Percentiles rank a stretch among this genome's conserved stretches.
phyloP scores from a whole-genome alignment of 2,888 invertebrate genomes.

The Lagria hirta region DNA sequence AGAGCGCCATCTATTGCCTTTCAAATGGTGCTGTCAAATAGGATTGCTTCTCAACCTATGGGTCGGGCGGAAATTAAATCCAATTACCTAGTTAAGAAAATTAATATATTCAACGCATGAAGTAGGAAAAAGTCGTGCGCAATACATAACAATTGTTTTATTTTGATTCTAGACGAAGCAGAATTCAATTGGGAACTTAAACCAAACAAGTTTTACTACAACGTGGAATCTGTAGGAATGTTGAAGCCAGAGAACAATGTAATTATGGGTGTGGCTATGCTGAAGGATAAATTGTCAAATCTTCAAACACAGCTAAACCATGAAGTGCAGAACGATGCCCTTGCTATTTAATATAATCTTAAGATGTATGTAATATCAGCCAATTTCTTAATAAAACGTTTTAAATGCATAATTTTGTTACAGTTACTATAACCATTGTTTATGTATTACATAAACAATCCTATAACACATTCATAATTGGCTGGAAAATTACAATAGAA shows the following conservation, averaged over 20 bases:
- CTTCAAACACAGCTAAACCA: slow-evolving; percentile 90
- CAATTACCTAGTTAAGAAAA: too few relatives aligned
- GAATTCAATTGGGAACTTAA: slow-evolving; percentile 92
- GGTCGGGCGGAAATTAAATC: too few relatives aligned
- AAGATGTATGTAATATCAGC: too few relatives aligned
- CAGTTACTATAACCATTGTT: slow-evolving; percentile 5
- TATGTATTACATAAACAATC: too few relatives aligned
- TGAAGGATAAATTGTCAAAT: slow-evolving; percentile 95
- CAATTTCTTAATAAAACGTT: not conserved
- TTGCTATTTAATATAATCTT: slow-evolving; percentile 66
- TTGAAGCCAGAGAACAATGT: slow-evolving; percentile 96
- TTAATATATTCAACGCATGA: too few relatives aligned
- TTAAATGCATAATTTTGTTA: slow-evolving; percentile 5
- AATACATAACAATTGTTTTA: too few relatives aligned
- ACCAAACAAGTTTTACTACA: slow-evolving; percentile 95
- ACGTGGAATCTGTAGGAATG: slow-evolving; percentile 94
- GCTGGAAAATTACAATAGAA: too few relatives aligned
- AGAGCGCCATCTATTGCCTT: too few relatives aligned
- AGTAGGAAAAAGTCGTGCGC: too few relatives aligned
- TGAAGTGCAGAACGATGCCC: slow-evolving; percentile 81
- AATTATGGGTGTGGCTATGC: slow-evolving; percentile 86
- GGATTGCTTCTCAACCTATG: not conserved
- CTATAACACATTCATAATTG: too few relatives aligned
- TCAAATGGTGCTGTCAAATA: too few relatives aligned
- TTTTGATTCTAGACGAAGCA: slow-evolving; percentile 69